Percentiles rank a stretch among this genome's conserved stretches.
Evolutionary conservation across 92 coral and sea anemone species (phyloP).

Genomic region (Pocillopora grandis): DNA sequence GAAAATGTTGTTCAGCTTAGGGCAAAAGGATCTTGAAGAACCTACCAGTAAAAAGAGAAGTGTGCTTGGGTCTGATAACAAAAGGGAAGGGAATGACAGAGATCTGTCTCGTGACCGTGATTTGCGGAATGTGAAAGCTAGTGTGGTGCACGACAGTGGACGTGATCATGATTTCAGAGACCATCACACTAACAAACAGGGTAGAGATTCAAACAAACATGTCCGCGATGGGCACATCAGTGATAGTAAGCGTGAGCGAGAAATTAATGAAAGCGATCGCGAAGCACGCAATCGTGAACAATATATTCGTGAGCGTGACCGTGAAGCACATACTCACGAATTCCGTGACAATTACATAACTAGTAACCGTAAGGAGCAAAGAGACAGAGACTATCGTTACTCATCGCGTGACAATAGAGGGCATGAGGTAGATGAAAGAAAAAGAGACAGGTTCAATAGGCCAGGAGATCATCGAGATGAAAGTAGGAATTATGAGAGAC

Average conservation of each 20-base stretch:
- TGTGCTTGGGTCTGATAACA: not conserved
- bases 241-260: not conserved
- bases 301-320: not conserved
- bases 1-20: constrained; percentile 26
- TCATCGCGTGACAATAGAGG: constrained; percentile 5
- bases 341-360: not conserved
- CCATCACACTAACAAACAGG: not conserved
- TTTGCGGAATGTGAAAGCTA: not conserved
- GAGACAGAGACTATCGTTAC: not conserved
- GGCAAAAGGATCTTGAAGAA: constrained; percentile 28
- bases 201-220: not conserved
- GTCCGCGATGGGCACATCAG: not conserved
- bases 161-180: not conserved
- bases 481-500: not conserved
- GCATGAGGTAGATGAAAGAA: constrained; percentile 6
- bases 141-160: not conserved
- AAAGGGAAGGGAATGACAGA: not conserved
- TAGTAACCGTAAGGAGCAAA: not conserved
- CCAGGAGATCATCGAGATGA: constrained; percentile 29
- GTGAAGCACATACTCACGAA: not conserved
- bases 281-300: not conserved
- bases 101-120: not conserved
- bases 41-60: constrained; percentile 8
- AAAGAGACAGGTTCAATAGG: constrained; percentile 6
- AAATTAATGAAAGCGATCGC: not conserved